A percentile compares a stretch with the other conserved stretches of the same genome.
phyloP scores from a whole-genome alignment of 1,140 invertebrate species.

The Caenorhabditis latens region DNA sequence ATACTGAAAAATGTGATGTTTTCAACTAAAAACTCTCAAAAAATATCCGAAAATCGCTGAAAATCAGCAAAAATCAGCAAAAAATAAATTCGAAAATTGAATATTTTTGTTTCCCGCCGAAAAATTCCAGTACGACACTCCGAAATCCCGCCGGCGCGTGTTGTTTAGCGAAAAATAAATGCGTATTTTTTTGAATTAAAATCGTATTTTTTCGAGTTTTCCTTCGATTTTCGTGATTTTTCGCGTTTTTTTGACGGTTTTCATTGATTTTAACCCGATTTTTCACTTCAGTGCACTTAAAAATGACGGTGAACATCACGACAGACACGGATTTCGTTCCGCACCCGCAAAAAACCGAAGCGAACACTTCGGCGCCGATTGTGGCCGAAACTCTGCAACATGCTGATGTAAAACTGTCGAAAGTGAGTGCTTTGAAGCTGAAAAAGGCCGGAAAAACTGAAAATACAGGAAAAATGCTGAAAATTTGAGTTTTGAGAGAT shows the following conservation, averaged over 20 bases:
- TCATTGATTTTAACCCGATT: neutral
- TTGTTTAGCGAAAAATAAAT: neutral
- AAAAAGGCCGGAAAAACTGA: too few species aligned
- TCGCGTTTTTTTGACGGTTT: neutral
- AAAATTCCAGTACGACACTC: neutral
- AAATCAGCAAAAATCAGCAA: neutral
- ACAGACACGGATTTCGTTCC: neutral
- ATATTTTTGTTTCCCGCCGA: neutral
- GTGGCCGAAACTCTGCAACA: neutral
- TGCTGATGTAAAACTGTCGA: constrained; percentile 31
- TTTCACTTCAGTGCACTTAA: neutral
- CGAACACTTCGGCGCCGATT: too few species aligned
- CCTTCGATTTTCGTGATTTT: neutral
- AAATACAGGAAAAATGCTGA: neutral
- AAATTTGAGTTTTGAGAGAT: neutral
- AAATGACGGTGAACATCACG: constrained; percentile 1
- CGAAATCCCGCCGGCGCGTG: neutral
- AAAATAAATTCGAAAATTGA: neutral
- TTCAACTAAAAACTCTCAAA: too few species aligned
- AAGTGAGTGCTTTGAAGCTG: neutral
- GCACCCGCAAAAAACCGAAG: neutral
- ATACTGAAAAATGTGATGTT: too few species aligned
- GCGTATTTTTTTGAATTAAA: neutral
- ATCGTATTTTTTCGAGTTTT: neutral
- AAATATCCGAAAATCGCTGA: too few species aligned